A percentile compares a stretch with the other conserved stretches of the same genome.
Conservation (phyloP, 2,113 vertebrate genomes). For the Microtus oregoni region DNA sequence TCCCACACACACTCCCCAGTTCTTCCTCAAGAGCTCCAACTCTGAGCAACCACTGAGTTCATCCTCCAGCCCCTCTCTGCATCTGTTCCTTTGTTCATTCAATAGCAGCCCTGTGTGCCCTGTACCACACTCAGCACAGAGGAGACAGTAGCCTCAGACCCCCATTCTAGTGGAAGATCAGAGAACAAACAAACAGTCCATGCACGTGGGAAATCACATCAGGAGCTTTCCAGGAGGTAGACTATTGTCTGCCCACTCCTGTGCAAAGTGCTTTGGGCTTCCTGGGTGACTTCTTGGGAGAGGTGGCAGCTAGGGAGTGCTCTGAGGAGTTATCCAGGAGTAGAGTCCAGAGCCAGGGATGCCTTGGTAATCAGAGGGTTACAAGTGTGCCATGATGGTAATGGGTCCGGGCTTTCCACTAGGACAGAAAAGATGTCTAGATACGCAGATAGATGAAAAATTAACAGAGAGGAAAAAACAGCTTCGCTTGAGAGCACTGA, state of each 20-base stretch:
- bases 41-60: background rate
- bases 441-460: accelerated
- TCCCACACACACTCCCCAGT: accelerated
- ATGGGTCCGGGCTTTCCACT: background rate
- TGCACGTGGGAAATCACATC: background rate
- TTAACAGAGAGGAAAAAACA: background rate
- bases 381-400: background rate
- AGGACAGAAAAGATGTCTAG: background rate
- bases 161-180: background rate
- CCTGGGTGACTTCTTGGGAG: background rate
- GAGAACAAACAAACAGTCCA: background rate
- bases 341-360: background rate
- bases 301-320: background rate
- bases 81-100: background rate
- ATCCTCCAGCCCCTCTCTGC: background rate
- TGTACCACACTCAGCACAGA: background rate
- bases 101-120: background rate
- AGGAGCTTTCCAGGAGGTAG: background rate
- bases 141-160: background rate
- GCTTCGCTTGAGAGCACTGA: background rate
- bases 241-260: background rate
- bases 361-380: background rate
- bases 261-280: background rate
- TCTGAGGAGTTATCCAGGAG: background rate
- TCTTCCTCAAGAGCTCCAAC: background rate